These are phyloP conservation scores for Pelochelys cantorii DNA, from an alignment of 2,797 vertebrate species.

Conservation along the genomic window DNA sequence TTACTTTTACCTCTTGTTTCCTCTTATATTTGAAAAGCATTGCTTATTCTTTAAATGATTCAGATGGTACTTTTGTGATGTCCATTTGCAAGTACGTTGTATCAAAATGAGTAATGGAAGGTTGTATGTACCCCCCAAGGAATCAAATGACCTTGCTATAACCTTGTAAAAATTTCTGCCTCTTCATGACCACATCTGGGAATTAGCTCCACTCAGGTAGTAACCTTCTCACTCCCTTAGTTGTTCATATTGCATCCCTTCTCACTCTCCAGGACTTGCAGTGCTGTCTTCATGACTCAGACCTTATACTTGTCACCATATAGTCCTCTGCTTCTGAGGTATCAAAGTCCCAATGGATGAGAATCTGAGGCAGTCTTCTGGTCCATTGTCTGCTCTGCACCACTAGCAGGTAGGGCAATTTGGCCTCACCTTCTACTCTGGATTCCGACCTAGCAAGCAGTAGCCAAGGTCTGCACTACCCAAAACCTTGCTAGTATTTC, in stretches of 20 bases:
- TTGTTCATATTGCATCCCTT: not conserved
- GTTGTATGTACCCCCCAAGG: not conserved
- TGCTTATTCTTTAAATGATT: not conserved
- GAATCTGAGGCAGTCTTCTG: not conserved
- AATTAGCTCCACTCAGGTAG: not conserved
- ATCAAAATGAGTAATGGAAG: not conserved
- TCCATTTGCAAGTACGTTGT: not conserved
- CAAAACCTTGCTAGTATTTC: not conserved
- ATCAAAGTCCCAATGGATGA: not conserved
- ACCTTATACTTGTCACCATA: not conserved
- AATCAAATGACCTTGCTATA: not conserved
- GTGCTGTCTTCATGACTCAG: not conserved
- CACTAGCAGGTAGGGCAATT: not conserved
- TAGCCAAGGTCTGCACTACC: not conserved
- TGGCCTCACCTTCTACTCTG: not conserved
- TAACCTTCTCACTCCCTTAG: not conserved
- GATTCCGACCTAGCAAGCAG: not conserved
- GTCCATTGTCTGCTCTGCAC: not conserved
- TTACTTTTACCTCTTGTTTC: not conserved
- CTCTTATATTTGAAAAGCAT: not conserved
- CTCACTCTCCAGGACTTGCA: not conserved
- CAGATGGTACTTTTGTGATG: not conserved
- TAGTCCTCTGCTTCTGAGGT: not conserved
- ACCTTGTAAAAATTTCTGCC: not conserved
- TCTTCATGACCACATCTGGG: not conserved